phyloP scores from a whole-genome alignment of 2,113 vertebrate genomes.

The Porphyrio hochstetteri region DNA sequence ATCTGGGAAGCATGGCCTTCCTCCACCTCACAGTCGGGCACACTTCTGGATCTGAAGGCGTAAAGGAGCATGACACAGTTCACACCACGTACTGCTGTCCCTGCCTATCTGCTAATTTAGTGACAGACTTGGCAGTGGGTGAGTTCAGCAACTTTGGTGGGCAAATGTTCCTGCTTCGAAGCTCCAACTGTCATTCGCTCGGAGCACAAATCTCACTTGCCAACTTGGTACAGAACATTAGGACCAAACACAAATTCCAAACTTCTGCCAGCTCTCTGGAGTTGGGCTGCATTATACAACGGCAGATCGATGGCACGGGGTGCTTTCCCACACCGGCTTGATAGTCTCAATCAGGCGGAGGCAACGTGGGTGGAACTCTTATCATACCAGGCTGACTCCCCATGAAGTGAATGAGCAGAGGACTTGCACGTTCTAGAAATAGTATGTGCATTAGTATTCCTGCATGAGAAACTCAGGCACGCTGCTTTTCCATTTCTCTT shows the following conservation, averaged over 20 bases:
- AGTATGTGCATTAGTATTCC: not conserved
- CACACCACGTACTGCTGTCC: not conserved
- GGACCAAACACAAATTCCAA: conserved; percentile 31
- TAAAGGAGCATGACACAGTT: not conserved
- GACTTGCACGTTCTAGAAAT: conserved; percentile 31
- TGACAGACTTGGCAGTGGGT: conserved; percentile 14
- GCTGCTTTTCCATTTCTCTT: not conserved
- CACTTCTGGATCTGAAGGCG: fast-evolving
- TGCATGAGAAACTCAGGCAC: not conserved
- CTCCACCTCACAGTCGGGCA: not conserved
- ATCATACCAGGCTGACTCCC: conserved; percentile 17
- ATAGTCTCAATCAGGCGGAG: conserved; percentile 35
- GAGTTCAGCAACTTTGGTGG: conserved; percentile 42
- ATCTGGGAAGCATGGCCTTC: not conserved
- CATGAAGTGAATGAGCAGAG: conserved; percentile 34
- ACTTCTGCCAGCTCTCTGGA: not conserved
- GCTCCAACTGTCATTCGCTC: conserved; percentile 43
- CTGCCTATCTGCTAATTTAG: conserved; percentile 2
- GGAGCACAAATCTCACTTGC: conserved; percentile 22
- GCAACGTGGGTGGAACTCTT: conserved; percentile 52
- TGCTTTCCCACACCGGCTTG: conserved; percentile 5
- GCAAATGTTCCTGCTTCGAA: conserved; percentile 25
- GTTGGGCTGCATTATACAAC: not conserved
- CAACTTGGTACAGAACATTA: not conserved
- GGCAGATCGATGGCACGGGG: not conserved